These are phyloP conservation scores for Rhinoraja longicauda DNA, from an alignment of 2,797 vertebrate genomes.

Conservation along the genomic window DNA sequence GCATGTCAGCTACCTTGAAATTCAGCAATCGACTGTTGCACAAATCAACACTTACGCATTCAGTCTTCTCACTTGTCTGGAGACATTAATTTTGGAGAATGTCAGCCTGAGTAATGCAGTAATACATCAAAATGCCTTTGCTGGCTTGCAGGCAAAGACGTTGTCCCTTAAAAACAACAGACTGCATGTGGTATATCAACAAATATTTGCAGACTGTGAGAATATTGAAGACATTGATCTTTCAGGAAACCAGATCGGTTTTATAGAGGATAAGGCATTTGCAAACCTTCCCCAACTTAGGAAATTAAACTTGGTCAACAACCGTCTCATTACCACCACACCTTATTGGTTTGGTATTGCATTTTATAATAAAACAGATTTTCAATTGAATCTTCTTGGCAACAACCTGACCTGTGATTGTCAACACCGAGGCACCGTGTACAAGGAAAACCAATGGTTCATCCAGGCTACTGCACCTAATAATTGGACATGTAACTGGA, in stretches of 20 bases:
- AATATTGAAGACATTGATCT: conserved; percentile 58
- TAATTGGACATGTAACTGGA: neutral
- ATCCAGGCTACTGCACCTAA: conserved; percentile 38
- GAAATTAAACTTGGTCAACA: conserved; percentile 40
- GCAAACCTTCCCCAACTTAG: conserved; percentile 30
- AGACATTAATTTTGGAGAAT: conserved; percentile 52
- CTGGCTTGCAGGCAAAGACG: conserved; percentile 55
- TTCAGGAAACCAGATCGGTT: conserved; percentile 52
- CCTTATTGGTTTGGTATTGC: conserved; percentile 40
- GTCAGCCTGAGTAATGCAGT: conserved; percentile 50
- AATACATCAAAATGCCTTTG: conserved; percentile 61
- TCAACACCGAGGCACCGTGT: conserved; percentile 36
- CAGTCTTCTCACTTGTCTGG: conserved; percentile 42
- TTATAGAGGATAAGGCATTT: conserved; percentile 48
- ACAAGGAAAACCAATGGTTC: conserved; percentile 42
- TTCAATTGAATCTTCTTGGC: conserved; percentile 33
- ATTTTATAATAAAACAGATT: conserved; percentile 36
- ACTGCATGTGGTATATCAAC: conserved; percentile 61
- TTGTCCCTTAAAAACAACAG: conserved; percentile 59
- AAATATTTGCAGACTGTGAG: conserved; percentile 53
- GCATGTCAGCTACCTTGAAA: conserved; percentile 41
- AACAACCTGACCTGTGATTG: conserved; percentile 44
- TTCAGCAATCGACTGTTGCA: conserved; percentile 43
- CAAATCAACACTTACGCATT: conserved; percentile 41
- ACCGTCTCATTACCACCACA: conserved; percentile 39